These are phyloP conservation scores for Leucophenga montana DNA, from an alignment of 2,888 invertebrate species.

Conservation along the genomic window DNA sequence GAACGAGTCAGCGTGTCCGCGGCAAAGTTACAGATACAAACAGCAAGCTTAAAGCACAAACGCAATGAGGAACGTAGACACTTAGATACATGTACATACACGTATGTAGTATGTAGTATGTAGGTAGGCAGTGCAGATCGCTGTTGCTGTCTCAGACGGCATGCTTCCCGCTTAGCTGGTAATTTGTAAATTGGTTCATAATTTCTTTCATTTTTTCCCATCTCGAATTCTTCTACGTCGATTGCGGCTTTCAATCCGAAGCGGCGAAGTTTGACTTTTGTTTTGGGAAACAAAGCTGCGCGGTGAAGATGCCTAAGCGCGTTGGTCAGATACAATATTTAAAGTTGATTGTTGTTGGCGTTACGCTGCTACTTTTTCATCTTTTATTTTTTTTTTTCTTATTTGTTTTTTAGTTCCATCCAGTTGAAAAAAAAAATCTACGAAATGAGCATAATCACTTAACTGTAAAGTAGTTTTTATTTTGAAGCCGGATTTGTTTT, in stretches of 20 bases:
- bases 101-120: neutral
- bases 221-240: conserved; percentile 23
- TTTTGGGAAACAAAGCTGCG: neutral
- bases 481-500: conserved; percentile 30
- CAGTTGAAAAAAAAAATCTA: conserved; percentile 39
- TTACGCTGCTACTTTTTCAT: conserved; percentile 33
- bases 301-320: conserved; percentile 10
- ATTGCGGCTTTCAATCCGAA: conserved; percentile 31
- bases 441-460: conserved; percentile 66
- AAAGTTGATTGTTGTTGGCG: conserved; percentile 10
- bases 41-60: neutral
- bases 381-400: conserved; percentile 57
- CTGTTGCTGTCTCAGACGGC: conserved; percentile 32
- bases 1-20: no score
- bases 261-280: conserved; percentile 41
- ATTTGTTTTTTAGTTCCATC: conserved; percentile 40
- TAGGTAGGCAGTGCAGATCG: neutral
- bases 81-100: neutral
- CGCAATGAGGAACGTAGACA: conserved; percentile 10
- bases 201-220: conserved; percentile 41
- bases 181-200: conserved; percentile 68
- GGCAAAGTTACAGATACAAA: no score
- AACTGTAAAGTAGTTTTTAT: conserved; percentile 56
- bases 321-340: conserved; percentile 34
- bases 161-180: conserved; percentile 47